Conservation (phyloP, 2,797 vertebrate species). For the Naso thynnoides region DNA sequence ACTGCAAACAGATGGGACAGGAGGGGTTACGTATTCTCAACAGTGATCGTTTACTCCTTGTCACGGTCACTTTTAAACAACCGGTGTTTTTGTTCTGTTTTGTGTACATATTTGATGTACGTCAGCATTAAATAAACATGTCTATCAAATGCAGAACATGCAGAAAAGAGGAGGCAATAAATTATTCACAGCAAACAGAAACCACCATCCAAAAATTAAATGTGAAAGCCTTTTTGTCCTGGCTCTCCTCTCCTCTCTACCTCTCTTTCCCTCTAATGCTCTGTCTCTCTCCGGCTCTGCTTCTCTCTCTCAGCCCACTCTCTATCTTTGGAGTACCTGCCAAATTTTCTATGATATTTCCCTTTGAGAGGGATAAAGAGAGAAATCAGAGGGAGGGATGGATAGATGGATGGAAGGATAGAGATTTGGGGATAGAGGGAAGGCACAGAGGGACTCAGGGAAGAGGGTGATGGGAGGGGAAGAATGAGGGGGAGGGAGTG, state of each 20-base stretch:
- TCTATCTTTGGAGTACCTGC: conserved; percentile 67
- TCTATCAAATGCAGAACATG: conserved; percentile 55
- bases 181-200: conserved; percentile 66
- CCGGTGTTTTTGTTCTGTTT: background rate
- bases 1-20: conserved; percentile 7
- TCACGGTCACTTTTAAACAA: conserved; percentile 30
- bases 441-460: conserved; percentile 32
- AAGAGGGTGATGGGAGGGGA: conserved; percentile 43
- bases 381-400: conserved; percentile 61
- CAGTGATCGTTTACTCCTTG: conserved; percentile 36
- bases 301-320: conserved; percentile 50
- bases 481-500: conserved; percentile 15
- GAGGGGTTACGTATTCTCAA: conserved; percentile 17
- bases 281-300: conserved; percentile 20
- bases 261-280: conserved; percentile 43
- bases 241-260: conserved; percentile 48
- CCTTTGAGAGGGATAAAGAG: conserved; percentile 71
- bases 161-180: conserved; percentile 37
- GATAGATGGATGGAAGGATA: conserved; percentile 25
- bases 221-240: conserved; percentile 49
- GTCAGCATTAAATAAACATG: conserved; percentile 65
- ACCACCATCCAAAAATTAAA: conserved; percentile 51
- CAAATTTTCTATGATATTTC: conserved; percentile 70
- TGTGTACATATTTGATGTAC: conserved; percentile 51
- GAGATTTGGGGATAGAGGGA: conserved; percentile 61